A percentile compares a stretch with the other conserved stretches of the same genome.
These are phyloP conservation scores for Laterallus jamaicensis DNA, from an alignment of 2,113 vertebrate species.

Conservation along the genomic window DNA sequence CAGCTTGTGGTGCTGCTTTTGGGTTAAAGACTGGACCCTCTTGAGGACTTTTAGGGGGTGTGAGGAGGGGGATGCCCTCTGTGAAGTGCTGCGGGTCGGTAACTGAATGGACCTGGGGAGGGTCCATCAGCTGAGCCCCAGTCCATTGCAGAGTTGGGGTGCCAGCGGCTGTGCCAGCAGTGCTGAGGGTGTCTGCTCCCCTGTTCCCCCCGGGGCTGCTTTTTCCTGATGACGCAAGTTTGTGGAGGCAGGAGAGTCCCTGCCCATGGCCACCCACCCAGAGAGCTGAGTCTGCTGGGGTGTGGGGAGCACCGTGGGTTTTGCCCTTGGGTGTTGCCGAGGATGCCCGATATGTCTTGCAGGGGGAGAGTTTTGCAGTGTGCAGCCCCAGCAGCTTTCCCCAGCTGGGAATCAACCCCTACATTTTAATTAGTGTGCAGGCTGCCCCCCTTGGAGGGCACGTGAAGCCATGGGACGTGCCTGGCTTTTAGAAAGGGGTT, in stretches of 20 bases:
- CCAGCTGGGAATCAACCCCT: neutral
- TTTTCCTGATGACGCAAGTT: neutral
- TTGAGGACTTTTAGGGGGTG: neutral
- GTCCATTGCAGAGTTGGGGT: neutral
- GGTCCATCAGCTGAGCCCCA: rapidly evolving
- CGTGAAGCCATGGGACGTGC: neutral
- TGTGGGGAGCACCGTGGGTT: neutral
- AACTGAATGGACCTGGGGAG: neutral
- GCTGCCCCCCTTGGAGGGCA: neutral
- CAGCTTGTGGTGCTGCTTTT: neutral
- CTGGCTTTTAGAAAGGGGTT: slow-evolving; percentile 18
- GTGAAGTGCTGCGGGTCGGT: rapidly evolving
- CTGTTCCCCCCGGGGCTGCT: neutral
- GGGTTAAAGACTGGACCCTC: neutral
- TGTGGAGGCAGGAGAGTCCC: rapidly evolving
- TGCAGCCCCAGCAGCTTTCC: neutral
- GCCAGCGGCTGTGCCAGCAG: rapidly evolving
- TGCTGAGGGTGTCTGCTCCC: rapidly evolving
- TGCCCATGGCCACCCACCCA: neutral
- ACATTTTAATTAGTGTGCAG: neutral
- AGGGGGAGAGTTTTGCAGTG: neutral
- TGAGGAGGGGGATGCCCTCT: neutral
- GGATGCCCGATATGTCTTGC: rapidly evolving
- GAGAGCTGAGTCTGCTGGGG: neutral
- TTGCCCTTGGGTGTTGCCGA: neutral